Conservation (phyloP, 2,113 vertebrate genomes). For the Poicephalus meyeri region DNA sequence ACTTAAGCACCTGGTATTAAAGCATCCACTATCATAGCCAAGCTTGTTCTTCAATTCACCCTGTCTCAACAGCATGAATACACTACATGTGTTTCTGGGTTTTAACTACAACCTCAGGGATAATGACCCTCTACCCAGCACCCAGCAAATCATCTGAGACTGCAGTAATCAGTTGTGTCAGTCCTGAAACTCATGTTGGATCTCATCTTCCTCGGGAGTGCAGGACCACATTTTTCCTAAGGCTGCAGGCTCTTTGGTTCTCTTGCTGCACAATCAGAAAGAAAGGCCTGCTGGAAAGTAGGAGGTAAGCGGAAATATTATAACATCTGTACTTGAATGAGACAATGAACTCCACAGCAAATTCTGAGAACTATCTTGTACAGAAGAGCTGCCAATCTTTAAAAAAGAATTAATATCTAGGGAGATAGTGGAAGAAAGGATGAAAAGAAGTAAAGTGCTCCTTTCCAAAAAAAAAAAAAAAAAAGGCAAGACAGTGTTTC, state of each 20-base stretch:
- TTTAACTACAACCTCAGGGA: not conserved
- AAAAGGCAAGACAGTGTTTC: not conserved
- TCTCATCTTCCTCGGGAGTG: not conserved
- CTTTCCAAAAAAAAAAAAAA: not conserved
- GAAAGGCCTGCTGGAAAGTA: not conserved
- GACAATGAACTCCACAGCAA: not conserved
- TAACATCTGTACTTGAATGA: not conserved
- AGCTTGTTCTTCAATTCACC: not conserved
- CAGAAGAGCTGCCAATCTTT: not conserved
- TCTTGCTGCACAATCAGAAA: not conserved
- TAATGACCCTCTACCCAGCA: not conserved
- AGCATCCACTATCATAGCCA: rapidly evolving
- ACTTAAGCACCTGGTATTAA: not conserved
- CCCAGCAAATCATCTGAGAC: not conserved
- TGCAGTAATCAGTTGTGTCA: rapidly evolving
- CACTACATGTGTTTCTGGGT: not conserved
- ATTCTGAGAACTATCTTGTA: not conserved
- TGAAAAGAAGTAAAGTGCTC: not conserved
- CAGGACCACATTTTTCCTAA: not conserved
- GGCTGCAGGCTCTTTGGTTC: not conserved
- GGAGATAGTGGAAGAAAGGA: not conserved
- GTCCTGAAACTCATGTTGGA: not conserved
- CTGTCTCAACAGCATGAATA: not conserved
- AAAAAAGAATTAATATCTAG: not conserved
- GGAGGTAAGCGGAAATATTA: not conserved